Base-by-base conservation (phyloP, 2,888 invertebrate genomes). In the Sarcophaga variegata region DNA sequence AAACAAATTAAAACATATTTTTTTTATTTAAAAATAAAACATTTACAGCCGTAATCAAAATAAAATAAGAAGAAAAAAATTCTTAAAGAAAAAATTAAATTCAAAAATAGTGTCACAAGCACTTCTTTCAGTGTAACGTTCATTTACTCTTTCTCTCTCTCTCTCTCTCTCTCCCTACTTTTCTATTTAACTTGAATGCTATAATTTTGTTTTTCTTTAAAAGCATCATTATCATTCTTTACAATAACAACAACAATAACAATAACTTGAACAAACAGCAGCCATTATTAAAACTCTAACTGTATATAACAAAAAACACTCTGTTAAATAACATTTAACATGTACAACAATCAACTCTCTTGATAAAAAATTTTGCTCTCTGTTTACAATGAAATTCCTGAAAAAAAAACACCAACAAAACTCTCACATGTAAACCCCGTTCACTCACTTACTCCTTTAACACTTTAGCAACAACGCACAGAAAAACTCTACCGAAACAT, bases 1-100 rank as follows among this genome's bases (percentile, higher is more conserved):
- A 37, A 37, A 47, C n/a, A 54, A 77, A 72, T 66, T 77, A 72
- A 71, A 82, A 64, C 22, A 77, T 67, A 66, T 78, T 72, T 37
- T 72, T 60, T 64, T 66, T 25, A 12, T 20, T 37, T 17, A 4
- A 76, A 54, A 66, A 27, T 4, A 17, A 8, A 45, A 60, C 45
- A 17, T n/a, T 62, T 62, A 67, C 67, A 69, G 45, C 69, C 77
- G 4, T n/a, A 8, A 63, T 54, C 1, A 76, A 11, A 54, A 54
- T 0, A 54, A 54, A 12, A 17, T 17, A 45, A 14, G 49, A 64
- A 49, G 45, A 5, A 25, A 1, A 4, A 12, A 64, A 66, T 2
- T 37, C 37, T 6, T 37, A 37, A 49, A 66, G 20, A 47, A 22
- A 63, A 22, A 37, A 72, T 37, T 2, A 6, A 67, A 20, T 22